Conservation (phyloP, 2,113 vertebrate genomes). For the Telmatochromis bifrenatus region DNA sequence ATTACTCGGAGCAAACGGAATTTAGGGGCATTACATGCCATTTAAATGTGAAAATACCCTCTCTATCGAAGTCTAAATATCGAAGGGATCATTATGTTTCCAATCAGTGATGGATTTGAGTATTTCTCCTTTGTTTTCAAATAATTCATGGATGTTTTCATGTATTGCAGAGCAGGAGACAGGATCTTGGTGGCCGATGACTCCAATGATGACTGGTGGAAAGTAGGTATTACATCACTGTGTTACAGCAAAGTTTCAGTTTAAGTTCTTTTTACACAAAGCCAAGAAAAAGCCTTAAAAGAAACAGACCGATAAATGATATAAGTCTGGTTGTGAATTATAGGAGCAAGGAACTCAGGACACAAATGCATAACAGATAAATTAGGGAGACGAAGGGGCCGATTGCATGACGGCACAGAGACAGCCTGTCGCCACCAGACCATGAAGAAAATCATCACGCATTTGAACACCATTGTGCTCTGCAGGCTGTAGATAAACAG, state of each 20-base stretch:
- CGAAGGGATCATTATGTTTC: not conserved
- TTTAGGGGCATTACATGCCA: not conserved
- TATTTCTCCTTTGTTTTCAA: not conserved
- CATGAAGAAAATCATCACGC: slow-evolving; percentile 15
- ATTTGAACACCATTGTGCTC: slow-evolving; percentile 13
- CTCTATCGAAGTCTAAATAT: not conserved
- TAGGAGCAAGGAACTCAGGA: not conserved
- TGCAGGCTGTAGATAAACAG: slow-evolving; percentile 2
- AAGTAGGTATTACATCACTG: slow-evolving; percentile 68
- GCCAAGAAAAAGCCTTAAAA: not conserved
- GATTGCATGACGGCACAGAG: not conserved
- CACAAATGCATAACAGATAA: slow-evolving; percentile 2
- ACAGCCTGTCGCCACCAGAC: slow-evolving; percentile 10
- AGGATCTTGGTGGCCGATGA: slow-evolving; percentile 87
- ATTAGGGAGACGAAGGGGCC: slow-evolving; percentile 23
- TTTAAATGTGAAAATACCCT: not conserved
- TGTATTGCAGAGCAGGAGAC: slow-evolving; percentile 83
- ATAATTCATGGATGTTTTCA: not conserved
- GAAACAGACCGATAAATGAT: slow-evolving; percentile 1
- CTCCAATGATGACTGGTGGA: slow-evolving; percentile 98
- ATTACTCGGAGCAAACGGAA: not conserved
- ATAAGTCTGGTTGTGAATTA: slow-evolving; percentile 12
- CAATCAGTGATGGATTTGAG: not conserved
- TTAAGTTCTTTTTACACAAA: not conserved
- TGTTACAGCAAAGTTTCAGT: not conserved